Evolutionary conservation across 2,113 vertebrate genomes (phyloP).

Genomic region (Haliaeetus leucogaster): DNA sequence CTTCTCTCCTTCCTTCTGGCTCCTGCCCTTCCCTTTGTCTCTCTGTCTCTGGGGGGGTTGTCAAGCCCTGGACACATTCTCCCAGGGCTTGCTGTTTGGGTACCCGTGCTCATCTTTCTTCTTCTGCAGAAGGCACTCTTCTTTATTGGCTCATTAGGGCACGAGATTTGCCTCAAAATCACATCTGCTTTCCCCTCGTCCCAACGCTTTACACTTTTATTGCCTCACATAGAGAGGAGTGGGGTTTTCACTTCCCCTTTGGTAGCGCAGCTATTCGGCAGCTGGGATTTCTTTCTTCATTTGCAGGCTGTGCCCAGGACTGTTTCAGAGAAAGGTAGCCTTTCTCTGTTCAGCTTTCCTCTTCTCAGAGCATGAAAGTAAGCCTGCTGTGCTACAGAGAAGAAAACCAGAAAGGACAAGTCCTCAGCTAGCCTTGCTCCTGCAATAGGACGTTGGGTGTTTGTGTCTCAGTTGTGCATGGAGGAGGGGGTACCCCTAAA

Average conservation of each 20-base stretch:
- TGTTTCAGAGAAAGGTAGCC: background rate
- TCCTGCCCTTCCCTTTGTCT: background rate
- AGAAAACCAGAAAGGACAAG: background rate
- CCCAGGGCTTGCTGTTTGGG: background rate
- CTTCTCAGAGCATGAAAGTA: background rate
- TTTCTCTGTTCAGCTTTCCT: background rate
- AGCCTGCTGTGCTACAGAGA: background rate
- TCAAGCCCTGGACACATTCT: background rate
- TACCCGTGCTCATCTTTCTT: background rate
- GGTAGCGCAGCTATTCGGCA: background rate
- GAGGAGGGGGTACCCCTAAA: background rate
- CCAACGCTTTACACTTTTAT: rapidly evolving
- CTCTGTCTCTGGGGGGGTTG: background rate
- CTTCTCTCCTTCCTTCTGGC: background rate
- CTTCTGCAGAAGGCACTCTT: background rate
- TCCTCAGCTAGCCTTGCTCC: background rate
- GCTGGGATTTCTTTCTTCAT: background rate
- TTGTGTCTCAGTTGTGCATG: background rate
- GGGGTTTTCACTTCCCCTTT: background rate
- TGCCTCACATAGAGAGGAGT: rapidly evolving
- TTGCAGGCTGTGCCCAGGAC: rapidly evolving
- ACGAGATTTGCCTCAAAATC: background rate
- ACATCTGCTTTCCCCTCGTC: background rate
- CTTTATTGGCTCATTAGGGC: background rate
- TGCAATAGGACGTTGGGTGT: rapidly evolving